These are phyloP conservation scores for Muntiacus muntjak DNA, from an alignment of 2,113 vertebrate species.

Conservation along the genomic window DNA sequence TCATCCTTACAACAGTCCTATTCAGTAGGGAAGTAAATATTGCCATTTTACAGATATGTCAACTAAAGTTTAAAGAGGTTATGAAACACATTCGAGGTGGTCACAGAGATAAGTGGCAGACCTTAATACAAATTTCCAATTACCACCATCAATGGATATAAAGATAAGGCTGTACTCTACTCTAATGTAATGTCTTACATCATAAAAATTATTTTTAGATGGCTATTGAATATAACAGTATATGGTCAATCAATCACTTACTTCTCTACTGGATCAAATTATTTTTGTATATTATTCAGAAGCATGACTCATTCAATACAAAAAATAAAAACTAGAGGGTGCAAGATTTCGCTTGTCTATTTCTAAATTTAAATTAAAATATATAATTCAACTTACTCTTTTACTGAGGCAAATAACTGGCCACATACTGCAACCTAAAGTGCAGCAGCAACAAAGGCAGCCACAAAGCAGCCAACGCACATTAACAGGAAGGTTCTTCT, in stretches of 20 bases:
- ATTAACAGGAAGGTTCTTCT: conserved; percentile 97
- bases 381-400: conserved; percentile 87
- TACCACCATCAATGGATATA: background rate
- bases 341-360: background rate
- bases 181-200: background rate
- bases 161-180: background rate
- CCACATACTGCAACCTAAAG: conserved; percentile 98
- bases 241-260: background rate
- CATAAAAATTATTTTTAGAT: background rate
- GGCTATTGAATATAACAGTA: background rate
- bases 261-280: background rate
- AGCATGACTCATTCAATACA: background rate
- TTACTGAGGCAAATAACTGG: conserved; percentile 99
- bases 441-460: conserved; percentile 99
- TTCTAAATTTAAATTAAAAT: conserved; percentile 19
- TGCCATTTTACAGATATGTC: background rate
- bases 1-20: background rate
- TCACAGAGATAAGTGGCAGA: background rate
- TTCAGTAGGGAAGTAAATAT: background rate
- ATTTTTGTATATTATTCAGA: background rate
- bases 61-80: background rate
- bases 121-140: background rate
- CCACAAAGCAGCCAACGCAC: conserved; percentile 98
- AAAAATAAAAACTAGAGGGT: conserved; percentile 18
- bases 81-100: background rate